Conservation (phyloP, 1,140 invertebrate species). For the Leptestheria dahalacensis region DNA sequence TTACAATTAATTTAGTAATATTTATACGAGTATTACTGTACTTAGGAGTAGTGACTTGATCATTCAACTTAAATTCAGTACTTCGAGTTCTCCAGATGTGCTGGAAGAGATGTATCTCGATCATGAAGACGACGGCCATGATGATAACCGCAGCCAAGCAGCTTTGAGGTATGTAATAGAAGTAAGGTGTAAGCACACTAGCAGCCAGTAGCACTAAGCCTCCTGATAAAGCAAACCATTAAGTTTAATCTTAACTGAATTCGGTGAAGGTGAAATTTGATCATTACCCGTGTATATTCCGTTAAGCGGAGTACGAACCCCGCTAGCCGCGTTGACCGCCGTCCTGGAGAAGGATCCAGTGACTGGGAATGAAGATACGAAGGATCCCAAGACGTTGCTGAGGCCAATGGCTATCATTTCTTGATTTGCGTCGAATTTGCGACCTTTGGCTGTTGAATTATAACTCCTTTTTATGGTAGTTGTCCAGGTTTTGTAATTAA, state of each 20-base stretch:
- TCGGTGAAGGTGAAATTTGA: background rate
- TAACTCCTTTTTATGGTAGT: background rate
- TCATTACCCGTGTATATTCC: slow-evolving; percentile 63
- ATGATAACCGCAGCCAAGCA: slow-evolving; percentile 72
- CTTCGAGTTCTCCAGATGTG: slow-evolving; percentile 57
- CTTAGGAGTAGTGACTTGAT: background rate
- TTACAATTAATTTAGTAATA: background rate
- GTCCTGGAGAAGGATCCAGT: slow-evolving; percentile 82
- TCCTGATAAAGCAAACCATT: slow-evolving; percentile 33
- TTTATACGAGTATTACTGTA: background rate
- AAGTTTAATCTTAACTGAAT: background rate
- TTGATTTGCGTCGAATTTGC: slow-evolving; percentile 63
- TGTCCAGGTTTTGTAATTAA: background rate
- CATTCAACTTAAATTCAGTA: background rate
- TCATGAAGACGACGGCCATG: slow-evolving; percentile 80
- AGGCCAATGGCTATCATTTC: slow-evolving; percentile 67
- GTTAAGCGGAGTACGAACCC: slow-evolving; percentile 73
- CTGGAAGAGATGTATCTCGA: slow-evolving; percentile 69
- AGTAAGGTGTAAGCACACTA: slow-evolving; percentile 65
- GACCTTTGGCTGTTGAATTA: slow-evolving; percentile 40
- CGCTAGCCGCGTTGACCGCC: slow-evolving; percentile 84
- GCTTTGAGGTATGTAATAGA: slow-evolving; percentile 74
- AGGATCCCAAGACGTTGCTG: slow-evolving; percentile 76
- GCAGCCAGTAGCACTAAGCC: slow-evolving; percentile 58
- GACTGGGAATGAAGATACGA: slow-evolving; percentile 78